Percentiles rank a stretch among this genome's conserved stretches.
Evolutionary conservation across 2,888 invertebrate species (phyloP).

Genomic region (Sisyra terminalis): DNA sequence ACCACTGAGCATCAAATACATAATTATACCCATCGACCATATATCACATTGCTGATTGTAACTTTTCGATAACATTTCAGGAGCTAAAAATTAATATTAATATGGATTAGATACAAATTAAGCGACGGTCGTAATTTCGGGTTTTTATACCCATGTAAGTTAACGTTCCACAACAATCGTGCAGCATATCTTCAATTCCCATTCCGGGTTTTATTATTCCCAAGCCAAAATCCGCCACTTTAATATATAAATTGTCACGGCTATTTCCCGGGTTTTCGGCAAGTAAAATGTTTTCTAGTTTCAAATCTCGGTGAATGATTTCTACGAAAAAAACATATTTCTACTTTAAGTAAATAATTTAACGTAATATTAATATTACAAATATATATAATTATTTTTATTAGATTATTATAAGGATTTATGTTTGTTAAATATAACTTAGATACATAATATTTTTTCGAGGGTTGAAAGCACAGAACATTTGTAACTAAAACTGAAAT

Average conservation of each 20-base stretch:
- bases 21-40: constrained; percentile 39
- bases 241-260: constrained; percentile 30
- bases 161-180: constrained; percentile 36
- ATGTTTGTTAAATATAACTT: too few relatives aligned
- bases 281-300: constrained; percentile 31
- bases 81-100: constrained; percentile 25
- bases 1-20: constrained; percentile 29
- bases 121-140: not conserved
- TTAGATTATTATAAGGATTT: too few relatives aligned
- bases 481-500: too few relatives aligned
- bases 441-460: too few relatives aligned
- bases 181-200: constrained; percentile 33
- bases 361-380: too few relatives aligned
- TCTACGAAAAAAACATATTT: constrained; percentile 18
- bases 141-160: constrained; percentile 32
- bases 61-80: constrained; percentile 33
- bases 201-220: constrained; percentile 32
- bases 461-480: too few relatives aligned
- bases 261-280: constrained; percentile 29
- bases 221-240: constrained; percentile 39
- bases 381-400: too few relatives aligned
- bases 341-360: too few relatives aligned
- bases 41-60: constrained; percentile 42
- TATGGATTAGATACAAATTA: constrained; percentile 2
- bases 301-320: constrained; percentile 31